Evolutionary conservation across 1,140 invertebrate species (phyloP).

Genomic region (Sinella curviseta): DNA sequence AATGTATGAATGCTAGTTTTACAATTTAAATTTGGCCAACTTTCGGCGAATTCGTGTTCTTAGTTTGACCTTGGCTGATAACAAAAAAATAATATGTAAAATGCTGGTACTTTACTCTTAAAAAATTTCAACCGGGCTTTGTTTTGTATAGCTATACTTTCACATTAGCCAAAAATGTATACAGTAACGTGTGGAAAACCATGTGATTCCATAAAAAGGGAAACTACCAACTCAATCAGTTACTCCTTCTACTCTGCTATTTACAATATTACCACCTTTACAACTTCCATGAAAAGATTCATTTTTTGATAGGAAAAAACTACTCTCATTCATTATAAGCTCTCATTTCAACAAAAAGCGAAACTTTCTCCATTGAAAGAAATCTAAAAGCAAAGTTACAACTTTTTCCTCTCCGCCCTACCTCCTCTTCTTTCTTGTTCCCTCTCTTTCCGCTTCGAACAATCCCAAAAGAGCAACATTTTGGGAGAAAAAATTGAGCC

Average conservation of each 20-base stretch:
- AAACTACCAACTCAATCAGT: no score
- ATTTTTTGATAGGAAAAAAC: conserved; percentile 2
- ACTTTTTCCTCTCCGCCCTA: background rate
- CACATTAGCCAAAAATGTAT: no score
- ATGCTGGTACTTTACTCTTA: no score
- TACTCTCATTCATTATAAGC: conserved; percentile 23
- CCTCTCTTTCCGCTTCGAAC: background rate
- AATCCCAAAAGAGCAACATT: conserved; percentile 7
- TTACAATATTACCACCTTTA: background rate
- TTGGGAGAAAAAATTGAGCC: conserved; percentile 14
- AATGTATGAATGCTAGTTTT: no score
- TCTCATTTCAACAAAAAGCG: background rate
- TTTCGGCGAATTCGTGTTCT: no score
- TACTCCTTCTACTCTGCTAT: background rate
- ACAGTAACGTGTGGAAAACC: no score
- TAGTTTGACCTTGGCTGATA: no score
- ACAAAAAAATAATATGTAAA: no score
- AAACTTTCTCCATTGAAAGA: background rate
- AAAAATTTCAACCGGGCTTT: no score
- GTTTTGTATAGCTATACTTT: no score
- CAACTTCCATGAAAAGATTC: background rate
- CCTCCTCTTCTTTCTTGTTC: background rate
- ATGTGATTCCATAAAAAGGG: no score
- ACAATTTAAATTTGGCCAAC: no score
- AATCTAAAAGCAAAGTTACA: conserved; percentile 21